A percentile compares a stretch with the other conserved stretches of the same genome.
phyloP scores from a whole-genome alignment of 2,113 vertebrate species.

The Rafetus swinhoei region DNA sequence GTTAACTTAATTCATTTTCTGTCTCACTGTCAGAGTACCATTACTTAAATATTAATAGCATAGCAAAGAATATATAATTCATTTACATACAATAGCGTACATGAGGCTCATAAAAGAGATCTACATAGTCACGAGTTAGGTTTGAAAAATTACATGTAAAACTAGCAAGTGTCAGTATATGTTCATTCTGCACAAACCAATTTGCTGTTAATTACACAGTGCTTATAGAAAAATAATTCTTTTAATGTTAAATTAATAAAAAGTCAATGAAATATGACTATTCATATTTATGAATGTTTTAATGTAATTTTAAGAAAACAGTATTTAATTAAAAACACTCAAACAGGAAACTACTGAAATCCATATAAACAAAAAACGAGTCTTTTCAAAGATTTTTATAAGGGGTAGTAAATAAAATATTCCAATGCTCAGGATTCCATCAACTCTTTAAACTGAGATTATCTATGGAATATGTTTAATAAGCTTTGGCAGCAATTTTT shows the following conservation, averaged over 20 bases:
- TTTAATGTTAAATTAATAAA: neutral
- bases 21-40: slow-evolving; percentile 21
- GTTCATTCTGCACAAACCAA: neutral
- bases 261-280: neutral
- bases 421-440: neutral
- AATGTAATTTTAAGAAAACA: neutral
- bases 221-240: neutral
- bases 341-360: neutral
- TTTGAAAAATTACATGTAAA: neutral
- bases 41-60: neutral
- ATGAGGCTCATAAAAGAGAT: neutral
- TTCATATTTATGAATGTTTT: neutral
- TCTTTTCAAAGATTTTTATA: neutral
- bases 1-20: slow-evolving; percentile 41
- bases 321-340: neutral
- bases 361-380: neutral
- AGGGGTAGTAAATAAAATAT: neutral
- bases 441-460: neutral
- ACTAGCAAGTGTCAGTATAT: neutral
- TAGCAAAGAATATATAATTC: neutral
- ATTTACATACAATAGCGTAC: neutral
- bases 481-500: neutral
- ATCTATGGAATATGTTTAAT: neutral
- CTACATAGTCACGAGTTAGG: neutral
- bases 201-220: neutral